A percentile compares a stretch with the other conserved stretches of the same genome.
phyloP scores from a whole-genome alignment of 2,797 vertebrate species.

The Crypturellus tataupa region DNA sequence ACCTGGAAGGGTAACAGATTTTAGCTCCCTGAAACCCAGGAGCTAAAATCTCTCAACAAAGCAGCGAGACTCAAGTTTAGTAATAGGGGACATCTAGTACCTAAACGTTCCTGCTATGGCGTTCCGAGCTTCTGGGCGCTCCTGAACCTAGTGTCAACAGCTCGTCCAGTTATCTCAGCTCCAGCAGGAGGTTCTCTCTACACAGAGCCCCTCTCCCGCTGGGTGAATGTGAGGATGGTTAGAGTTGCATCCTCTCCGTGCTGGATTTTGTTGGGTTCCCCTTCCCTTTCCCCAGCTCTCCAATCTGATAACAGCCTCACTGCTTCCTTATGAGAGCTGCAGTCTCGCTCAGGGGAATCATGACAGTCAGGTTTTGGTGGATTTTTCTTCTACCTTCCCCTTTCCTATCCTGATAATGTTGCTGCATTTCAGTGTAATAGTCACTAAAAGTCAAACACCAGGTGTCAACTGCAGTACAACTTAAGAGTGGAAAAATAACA shows the following conservation, averaged over 20 bases:
- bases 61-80: neutral
- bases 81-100: neutral
- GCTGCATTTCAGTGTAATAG: neutral
- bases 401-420: neutral
- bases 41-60: neutral
- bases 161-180: neutral
- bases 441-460: neutral
- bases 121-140: neutral
- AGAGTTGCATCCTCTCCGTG: neutral
- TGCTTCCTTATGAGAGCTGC: neutral
- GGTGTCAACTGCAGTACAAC: neutral
- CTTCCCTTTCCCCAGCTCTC: neutral
- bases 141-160: neutral
- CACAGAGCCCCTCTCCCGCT: neutral
- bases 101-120: neutral
- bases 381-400: neutral
- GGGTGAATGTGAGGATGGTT: neutral
- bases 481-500: neutral
- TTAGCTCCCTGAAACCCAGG: neutral
- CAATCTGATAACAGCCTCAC: neutral
- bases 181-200: neutral
- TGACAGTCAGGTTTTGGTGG: neutral
- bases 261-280: neutral
- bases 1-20: neutral
- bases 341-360: neutral